Evolutionary conservation across 2,797 vertebrate genomes (phyloP).

Genomic region (Liasis olivaceus): DNA sequence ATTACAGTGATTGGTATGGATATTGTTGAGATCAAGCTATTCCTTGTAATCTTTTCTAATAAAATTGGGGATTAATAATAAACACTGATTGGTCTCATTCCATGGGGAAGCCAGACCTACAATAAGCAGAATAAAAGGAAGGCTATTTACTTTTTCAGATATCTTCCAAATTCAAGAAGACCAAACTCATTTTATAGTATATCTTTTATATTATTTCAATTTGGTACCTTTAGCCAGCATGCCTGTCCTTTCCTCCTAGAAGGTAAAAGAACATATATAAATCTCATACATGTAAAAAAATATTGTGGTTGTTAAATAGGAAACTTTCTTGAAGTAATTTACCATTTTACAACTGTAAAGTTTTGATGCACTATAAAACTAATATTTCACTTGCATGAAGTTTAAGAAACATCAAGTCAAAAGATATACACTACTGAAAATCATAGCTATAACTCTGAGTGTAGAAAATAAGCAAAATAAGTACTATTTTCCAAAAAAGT

Average conservation of each 20-base stretch:
- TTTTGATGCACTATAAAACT: neutral
- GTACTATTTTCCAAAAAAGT: neutral
- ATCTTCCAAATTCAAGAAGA: neutral
- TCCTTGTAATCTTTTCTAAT: neutral
- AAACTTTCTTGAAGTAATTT: neutral
- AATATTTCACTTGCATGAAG: neutral
- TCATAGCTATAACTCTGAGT: neutral
- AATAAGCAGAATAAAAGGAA: neutral
- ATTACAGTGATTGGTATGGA: neutral
- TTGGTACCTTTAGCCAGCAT: conserved; percentile 80
- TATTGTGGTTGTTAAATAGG: conserved; percentile 22
- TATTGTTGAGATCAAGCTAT: neutral
- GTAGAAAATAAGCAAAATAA: neutral
- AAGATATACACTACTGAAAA: neutral
- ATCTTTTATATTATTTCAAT: neutral
- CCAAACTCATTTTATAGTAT: neutral
- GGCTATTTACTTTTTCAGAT: neutral
- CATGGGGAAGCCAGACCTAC: neutral
- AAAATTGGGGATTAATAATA: neutral
- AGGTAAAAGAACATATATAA: conserved; percentile 16
- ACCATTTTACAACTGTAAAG: neutral
- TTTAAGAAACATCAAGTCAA: neutral
- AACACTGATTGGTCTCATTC: neutral
- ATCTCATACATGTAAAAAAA: neutral
- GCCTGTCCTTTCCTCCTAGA: conserved; percentile 69